Base-by-base conservation (phyloP, 2,888 invertebrate species). In the Nebria salina region DNA sequence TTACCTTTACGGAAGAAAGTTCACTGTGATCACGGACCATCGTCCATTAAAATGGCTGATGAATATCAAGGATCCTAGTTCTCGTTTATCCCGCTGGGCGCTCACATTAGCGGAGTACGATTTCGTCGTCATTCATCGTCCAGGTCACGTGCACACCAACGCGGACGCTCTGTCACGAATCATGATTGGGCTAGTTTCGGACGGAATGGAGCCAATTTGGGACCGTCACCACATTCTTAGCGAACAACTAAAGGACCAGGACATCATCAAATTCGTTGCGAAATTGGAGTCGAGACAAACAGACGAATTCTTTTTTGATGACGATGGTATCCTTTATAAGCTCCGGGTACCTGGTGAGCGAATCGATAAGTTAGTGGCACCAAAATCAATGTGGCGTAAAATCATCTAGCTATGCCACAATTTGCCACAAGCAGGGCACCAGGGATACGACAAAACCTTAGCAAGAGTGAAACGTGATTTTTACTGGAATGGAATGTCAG, bases 31-130 rank as follows among this genome's bases (percentile, higher is more conserved):
- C n/a, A n/a, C n/a, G n/a, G n/a, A n/a, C n/a, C n/a, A n/a, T n/a
- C n/a, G n/a, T n/a, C n/a, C n/a, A n/a, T n/a, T n/a, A n/a, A n/a
- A n/a, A n/a, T 72, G 72, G 72, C 72, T 72, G 13, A 72, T 72
- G 72, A 26, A 72, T 26, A 72, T 72, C 13, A 72, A 72, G 72
- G 72, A 72, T 26, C 72, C 72, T 7, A 82, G 76, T 43, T 82
- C 72, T 6, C 65, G 82, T n/a, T 65, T 82, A 72, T 72, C 74
- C n/a, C 15, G 77, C 7, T 82, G 82, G 82, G 43, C 77, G 4
- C 1, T 82, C n/a, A 42, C 65, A 7, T 72, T 82, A 43, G 68
- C 76, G 2, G 81, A 82, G 43, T 82, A 77, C 25, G 70, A 82
- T 54, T 82, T 82, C 65, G 81, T 76, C 15, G 74, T 77, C 20